Conservation (phyloP, 2,797 vertebrate genomes). For the Sebastes flavidus region DNA sequence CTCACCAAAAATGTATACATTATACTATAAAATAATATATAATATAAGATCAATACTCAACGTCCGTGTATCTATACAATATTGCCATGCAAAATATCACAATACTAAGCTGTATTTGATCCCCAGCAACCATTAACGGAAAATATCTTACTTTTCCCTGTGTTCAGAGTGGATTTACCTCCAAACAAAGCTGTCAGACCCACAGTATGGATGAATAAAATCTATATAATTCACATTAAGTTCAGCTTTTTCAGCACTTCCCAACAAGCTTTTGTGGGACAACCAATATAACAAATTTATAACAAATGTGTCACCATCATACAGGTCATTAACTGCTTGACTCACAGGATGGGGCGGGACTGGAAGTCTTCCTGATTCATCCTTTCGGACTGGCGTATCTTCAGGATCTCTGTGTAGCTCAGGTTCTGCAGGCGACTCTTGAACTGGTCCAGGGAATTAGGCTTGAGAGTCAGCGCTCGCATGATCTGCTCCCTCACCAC, state of each 20-base stretch:
- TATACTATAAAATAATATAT: no score
- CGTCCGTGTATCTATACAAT: rapidly evolving
- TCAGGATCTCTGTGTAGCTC: constrained; percentile 99
- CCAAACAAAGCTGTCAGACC: neutral
- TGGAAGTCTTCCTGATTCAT: constrained; percentile 99
- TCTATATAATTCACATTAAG: neutral
- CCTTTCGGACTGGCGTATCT: constrained; percentile 99
- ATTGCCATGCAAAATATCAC: no score
- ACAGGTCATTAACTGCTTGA: constrained; percentile 18
- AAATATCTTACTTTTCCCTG: neutral
- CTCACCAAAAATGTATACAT: no score
- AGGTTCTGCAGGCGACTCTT: constrained; percentile 99
- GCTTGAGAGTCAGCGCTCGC: constrained; percentile 96
- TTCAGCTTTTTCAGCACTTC: neutral
- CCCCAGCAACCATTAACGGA: no score
- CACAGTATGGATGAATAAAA: neutral
- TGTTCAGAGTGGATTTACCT: neutral
- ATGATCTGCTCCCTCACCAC: constrained; percentile 99
- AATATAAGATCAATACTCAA: no score
- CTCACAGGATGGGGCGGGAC: constrained; percentile 98
- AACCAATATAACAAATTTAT: neutral
- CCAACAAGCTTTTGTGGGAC: neutral
- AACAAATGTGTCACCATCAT: neutral
- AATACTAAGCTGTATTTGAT: no score
- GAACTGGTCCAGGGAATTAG: constrained; percentile 99